These are phyloP conservation scores for Ephestia elutella DNA, from an alignment of 1,140 invertebrate genomes.

Conservation along the genomic window DNA sequence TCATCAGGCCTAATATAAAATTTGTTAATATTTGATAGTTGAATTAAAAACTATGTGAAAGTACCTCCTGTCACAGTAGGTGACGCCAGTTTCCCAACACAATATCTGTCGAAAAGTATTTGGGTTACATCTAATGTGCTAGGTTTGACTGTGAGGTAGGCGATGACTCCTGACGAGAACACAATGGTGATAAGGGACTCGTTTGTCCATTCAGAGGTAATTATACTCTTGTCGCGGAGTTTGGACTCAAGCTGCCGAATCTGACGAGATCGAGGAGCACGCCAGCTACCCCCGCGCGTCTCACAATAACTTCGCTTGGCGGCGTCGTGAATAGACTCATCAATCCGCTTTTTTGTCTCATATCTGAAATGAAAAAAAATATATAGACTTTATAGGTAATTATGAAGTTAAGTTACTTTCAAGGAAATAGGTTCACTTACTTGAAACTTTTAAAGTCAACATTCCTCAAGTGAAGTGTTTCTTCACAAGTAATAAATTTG, in stretches of 20 bases:
- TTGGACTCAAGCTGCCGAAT: conserved; percentile 55
- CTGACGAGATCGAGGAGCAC: conserved; percentile 40
- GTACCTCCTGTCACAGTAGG: conserved; percentile 49
- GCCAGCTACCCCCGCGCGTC: conserved; percentile 45
- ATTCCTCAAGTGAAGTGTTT: conserved; percentile 47
- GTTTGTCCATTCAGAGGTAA: conserved; percentile 51
- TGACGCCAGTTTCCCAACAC: conserved; percentile 53
- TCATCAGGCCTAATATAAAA: too few species aligned
- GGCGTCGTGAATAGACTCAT: conserved; percentile 48
- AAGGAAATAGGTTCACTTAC: conserved; percentile 35
- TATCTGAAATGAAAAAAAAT: conserved; percentile 39
- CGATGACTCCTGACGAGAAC: conserved; percentile 57
- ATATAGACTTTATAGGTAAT: conserved; percentile 4
- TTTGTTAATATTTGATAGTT: too few species aligned
- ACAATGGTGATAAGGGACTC: conserved; percentile 47
- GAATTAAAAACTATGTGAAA: too few species aligned
- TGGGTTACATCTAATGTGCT: conserved; percentile 52
- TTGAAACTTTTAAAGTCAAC: conserved; percentile 62
- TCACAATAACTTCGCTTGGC: conserved; percentile 54
- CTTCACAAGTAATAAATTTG: conserved; percentile 57
- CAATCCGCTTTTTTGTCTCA: conserved; percentile 56
- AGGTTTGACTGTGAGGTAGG: conserved; percentile 52
- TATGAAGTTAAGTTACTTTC: neutral
- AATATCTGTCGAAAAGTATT: conserved; percentile 63
- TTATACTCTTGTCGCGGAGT: conserved; percentile 42